A percentile compares a stretch with the other conserved stretches of the same genome.
These are phyloP conservation scores for Drosophila seclusa DNA, from an alignment of 2,888 invertebrate genomes.

Conservation along the genomic window DNA sequence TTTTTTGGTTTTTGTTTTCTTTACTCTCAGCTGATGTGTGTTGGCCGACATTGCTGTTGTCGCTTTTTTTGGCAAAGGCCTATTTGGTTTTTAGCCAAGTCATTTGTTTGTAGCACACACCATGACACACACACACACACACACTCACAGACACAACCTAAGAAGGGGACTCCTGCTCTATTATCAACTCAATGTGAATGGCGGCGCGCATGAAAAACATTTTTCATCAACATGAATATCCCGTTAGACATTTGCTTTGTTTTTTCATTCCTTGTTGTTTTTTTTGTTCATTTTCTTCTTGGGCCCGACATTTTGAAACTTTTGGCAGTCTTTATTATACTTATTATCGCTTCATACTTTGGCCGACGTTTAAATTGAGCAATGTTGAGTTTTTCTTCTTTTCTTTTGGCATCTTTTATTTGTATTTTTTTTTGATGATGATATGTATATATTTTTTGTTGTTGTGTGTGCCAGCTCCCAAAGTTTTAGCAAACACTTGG, in stretches of 20 bases:
- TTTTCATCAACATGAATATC: constrained; percentile 79
- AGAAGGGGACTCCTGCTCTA: constrained; percentile 13
- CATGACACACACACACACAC: constrained; percentile 24
- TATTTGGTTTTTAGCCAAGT: constrained; percentile 60
- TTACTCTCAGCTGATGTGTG: constrained; percentile 11
- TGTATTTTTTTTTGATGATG: constrained; percentile 1
- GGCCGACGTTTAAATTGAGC: constrained; percentile 56
- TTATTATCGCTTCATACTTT: constrained; percentile 75
- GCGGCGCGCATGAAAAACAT: constrained; percentile 73
- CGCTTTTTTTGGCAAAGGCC: constrained; percentile 39
- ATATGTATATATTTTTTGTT: constrained; percentile 12
- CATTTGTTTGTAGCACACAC: constrained; percentile 65
- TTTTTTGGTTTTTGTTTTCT: constrained; percentile 3
- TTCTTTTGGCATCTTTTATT: background rate
- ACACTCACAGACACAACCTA: constrained; percentile 27
- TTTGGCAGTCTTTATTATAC: constrained; percentile 78
- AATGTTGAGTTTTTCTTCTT: constrained; percentile 30
- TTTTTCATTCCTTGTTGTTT: constrained; percentile 32
- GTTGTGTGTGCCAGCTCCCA: constrained; percentile 18
- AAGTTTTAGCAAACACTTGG: constrained; percentile 44
- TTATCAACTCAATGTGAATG: constrained; percentile 64
- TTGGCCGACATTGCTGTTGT: constrained; percentile 13
- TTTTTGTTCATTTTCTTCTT: constrained; percentile 20
- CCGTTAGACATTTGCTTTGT: constrained; percentile 71
- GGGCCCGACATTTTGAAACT: constrained; percentile 52